Conservation (phyloP, 2,113 vertebrate genomes). For the Xiphorhynchus elegans region DNA sequence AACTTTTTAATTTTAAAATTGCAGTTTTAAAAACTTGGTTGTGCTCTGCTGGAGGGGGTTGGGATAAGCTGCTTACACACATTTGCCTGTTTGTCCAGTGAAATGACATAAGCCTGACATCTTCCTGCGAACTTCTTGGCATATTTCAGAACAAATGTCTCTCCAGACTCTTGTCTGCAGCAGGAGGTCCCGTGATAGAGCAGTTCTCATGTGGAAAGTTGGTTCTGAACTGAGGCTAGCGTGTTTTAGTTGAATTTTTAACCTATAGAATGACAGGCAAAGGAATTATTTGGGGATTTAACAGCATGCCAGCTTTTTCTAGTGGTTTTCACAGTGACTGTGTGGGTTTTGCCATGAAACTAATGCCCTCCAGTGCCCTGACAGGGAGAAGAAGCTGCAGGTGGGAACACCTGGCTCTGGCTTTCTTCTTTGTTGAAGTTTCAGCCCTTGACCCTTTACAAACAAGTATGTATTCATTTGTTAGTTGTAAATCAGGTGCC, state of each 20-base stretch:
- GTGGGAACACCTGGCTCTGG: conserved; percentile 22
- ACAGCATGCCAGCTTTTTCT: conserved; percentile 31
- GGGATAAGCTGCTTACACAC: conserved; percentile 78
- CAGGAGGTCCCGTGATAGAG: conserved; percentile 67
- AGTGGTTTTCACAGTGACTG: neutral
- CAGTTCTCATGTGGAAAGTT: conserved; percentile 51
- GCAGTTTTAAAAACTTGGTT: conserved; percentile 78
- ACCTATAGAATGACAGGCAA: conserved; percentile 27
- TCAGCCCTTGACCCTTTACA: conserved; percentile 42
- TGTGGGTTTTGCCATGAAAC: conserved; percentile 47
- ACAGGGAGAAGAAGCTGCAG: conserved; percentile 34
- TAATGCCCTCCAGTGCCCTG: conserved; percentile 48
- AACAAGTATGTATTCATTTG: conserved; percentile 24
- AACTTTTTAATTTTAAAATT: conserved; percentile 84
- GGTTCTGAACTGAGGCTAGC: conserved; percentile 56
- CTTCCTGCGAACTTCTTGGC: conserved; percentile 64
- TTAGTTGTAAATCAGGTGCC: conserved; percentile 54
- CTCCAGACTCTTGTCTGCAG: conserved; percentile 68
- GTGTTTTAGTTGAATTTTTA: conserved; percentile 30
- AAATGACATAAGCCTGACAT: conserved; percentile 69
- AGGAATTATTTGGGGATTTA: neutral
- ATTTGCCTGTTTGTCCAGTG: conserved; percentile 77
- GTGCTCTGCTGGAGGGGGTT: conserved; percentile 80
- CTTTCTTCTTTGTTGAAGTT: conserved; percentile 29
- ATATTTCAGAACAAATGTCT: conserved; percentile 47